Percentiles rank a stretch among this genome's conserved stretches.
Evolutionary conservation across 1,140 invertebrate genomes (phyloP).

Genomic region (Brachionus rubens): DNA sequence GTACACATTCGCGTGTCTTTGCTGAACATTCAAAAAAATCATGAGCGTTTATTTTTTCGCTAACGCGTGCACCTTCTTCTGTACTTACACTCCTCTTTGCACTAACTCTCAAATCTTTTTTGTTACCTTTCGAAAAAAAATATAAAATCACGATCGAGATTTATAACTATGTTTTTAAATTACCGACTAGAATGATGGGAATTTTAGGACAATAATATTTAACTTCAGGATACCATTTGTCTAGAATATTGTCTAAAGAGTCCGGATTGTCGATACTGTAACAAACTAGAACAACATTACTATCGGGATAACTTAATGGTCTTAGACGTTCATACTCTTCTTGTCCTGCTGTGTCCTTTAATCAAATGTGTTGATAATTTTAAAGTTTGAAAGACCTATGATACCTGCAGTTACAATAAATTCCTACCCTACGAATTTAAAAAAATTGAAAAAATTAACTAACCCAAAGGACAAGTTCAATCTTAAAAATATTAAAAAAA

Average conservation of each 20-base stretch:
- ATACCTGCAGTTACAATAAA: no score
- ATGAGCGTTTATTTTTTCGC: constrained; percentile 98
- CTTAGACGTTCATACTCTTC: constrained; percentile 95
- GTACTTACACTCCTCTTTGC: constrained; percentile 99
- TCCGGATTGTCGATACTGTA: constrained; percentile 95
- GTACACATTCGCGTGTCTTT: constrained; percentile 97
- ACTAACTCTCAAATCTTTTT: constrained; percentile 94
- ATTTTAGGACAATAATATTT: constrained; percentile 97
- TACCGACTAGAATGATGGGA: constrained; percentile 74
- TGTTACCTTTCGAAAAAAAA: no score
- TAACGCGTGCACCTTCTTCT: constrained; percentile 92
- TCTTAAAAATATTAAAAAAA: constrained; percentile 60
- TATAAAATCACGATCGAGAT: no score
- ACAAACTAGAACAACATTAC: constrained; percentile 91
- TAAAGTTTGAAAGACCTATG: no score
- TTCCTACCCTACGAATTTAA: no score
- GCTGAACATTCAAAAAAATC: constrained; percentile 98
- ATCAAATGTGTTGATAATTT: no score
- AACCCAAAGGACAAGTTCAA: constrained; percentile 89
- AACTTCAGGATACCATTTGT: constrained; percentile 67
- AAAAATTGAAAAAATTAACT: no score
- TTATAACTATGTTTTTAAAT: constrained; percentile 79
- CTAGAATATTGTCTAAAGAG: constrained; percentile 83
- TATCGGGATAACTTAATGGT: constrained; percentile 93
- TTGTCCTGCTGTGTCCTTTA: constrained; percentile 98